Base-by-base conservation (phyloP, 2,888 invertebrate genomes). In the Drosophila heteroneura region DNA sequence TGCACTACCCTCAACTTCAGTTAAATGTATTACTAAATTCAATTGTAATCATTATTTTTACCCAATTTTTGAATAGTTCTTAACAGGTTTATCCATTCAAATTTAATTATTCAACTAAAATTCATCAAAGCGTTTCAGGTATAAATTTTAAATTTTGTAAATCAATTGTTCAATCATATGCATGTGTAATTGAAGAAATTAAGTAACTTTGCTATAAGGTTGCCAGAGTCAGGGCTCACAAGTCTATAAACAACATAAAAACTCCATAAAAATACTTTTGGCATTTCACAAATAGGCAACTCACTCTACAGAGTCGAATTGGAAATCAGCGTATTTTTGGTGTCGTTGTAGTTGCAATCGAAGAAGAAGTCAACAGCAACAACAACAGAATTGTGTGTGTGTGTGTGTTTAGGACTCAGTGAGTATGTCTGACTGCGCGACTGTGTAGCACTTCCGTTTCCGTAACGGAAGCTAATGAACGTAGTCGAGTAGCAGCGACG, bases 391-490 rank as follows among this genome's bases (percentile, higher is more conserved):
- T 9, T 22, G 22, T 22, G 22, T 64, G 51, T 76, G 67, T 70
- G 51, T 65, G 57, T 59, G 65, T 64, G 39, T 37, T 56, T 56
- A 39, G 65, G 53, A 53, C 51, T 77, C 83, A 85, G 51, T 85
- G 87, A 85, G 83, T 89, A 80, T 80, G 89, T 83, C 89, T 88
- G 86, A 85, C 86, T 89, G 73, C 78, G 89, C 86, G 86, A 89
- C 83, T 84, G 89, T 83, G 84, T 86, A 85, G 84, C 80, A 89
- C 90, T 90, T 89, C 91, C 91, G 90, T 56, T 83, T 75, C 82
- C 85, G 75, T 72, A 82, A 76, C 90, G 89, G 90, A 89, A 91
- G 82, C 81, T 80, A 82, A 81, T 91, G 85, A 85, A 87, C 81
- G 85, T 83, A 80, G 79, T 69, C 69, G 67, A 71, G 69, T 52